Percentiles rank a stretch among this genome's conserved stretches.
phyloP scores from a whole-genome alignment of 2,113 vertebrate species.

The Colossoma macropomum region DNA sequence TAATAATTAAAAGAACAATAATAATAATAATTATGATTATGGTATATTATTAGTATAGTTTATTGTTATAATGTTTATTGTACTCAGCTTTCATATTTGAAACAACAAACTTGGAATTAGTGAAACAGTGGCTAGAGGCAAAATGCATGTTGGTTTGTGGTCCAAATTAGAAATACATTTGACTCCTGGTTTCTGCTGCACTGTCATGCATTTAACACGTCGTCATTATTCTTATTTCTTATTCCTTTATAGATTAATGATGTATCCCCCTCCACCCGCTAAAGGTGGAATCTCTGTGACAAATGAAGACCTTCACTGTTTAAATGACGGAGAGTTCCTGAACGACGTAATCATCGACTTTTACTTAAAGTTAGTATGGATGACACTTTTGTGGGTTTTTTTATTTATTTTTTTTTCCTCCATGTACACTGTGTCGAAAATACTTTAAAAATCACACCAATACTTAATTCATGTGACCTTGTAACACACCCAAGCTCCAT shows the following conservation, averaged over 20 bases:
- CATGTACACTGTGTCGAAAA: background rate
- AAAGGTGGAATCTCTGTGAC: constrained; percentile 97
- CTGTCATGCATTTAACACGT: background rate
- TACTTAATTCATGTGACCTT: no score
- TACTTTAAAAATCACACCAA: no score
- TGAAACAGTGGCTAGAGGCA: no score
- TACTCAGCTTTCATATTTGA: no score
- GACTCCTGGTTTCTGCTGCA: background rate
- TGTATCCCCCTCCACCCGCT: constrained; percentile 95
- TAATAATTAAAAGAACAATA: no score
- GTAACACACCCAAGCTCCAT: no score
- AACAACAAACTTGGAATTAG: no score
- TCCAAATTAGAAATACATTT: background rate
- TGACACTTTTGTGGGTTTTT: background rate
- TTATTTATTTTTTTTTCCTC: background rate
- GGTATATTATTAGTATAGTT: no score
- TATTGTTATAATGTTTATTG: no score
- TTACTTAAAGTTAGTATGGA: constrained; percentile 95
- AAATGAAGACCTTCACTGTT: constrained; percentile 97
- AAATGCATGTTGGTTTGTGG: background rate
- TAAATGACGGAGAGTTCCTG: constrained; percentile 96
- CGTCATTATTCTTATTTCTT: background rate
- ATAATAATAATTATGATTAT: no score
- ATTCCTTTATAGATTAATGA: constrained; percentile 84
- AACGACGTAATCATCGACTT: constrained; percentile 99